Evolutionary conservation across 2,797 vertebrate species (phyloP).

Genomic region (Oceanodroma leucorhoa): DNA sequence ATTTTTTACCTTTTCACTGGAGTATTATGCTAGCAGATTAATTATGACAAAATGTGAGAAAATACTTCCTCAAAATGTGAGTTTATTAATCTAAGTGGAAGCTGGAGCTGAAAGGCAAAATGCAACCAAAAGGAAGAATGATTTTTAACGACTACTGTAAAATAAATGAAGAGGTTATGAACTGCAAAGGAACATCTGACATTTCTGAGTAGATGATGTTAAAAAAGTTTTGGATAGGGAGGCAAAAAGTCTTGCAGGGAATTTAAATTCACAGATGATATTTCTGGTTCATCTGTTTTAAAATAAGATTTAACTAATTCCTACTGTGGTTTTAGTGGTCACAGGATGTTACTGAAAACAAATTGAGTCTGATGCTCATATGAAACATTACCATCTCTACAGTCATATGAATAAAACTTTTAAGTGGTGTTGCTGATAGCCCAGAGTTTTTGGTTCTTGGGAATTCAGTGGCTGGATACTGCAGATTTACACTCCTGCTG

Average conservation of each 20-base stretch:
- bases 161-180: not conserved
- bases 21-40: not conserved
- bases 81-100: not conserved
- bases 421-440: not conserved
- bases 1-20: not conserved
- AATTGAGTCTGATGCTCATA: not conserved
- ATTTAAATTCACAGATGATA: not conserved
- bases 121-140: not conserved
- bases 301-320: not conserved
- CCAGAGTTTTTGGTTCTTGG: not conserved
- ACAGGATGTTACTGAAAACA: not conserved
- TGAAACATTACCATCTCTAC: not conserved
- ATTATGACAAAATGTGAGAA: not conserved
- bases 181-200: not conserved
- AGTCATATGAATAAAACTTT: not conserved
- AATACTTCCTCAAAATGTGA: not conserved
- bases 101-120: not conserved
- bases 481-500: not conserved
- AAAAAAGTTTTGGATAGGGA: not conserved
- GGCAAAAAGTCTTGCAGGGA: not conserved
- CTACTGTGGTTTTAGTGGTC: not conserved
- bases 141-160: not conserved
- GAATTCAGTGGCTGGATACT: not conserved
- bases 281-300: not conserved
- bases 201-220: not conserved